Evolutionary conservation across 2,797 vertebrate genomes (phyloP), one percentile per base, ranked within the genome.

Genomic region (Lacerta bilineata): DNA sequence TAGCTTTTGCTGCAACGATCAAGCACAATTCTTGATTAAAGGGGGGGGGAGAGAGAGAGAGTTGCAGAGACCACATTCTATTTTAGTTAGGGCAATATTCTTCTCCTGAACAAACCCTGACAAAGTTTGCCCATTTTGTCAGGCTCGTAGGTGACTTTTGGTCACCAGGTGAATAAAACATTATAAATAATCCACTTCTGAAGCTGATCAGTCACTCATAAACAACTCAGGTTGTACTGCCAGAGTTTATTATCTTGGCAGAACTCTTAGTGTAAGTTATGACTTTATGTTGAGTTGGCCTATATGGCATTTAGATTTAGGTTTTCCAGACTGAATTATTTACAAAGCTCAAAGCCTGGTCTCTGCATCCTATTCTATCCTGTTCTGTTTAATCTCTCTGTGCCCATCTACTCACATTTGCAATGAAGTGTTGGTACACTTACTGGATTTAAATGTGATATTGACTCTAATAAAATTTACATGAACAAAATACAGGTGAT

Each of bases 391-490:
- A 88, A 41, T 79, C 50, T 79, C 66, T 79, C 74, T 59, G 25
- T 79, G 64, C 17, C 75, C 82, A 78, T 79, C 87, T 88, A 46
- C 36, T 59, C 61, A 36, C 36, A 69, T 72, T 20, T 27, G 61
- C 66, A 55, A 13, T 66, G 64, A 76, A 77, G 39, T 23, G 27
- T 23, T 85, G 86, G 10, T 6, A 39, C 90, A 5, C 11, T 88
- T 88, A 80, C 59, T 80, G 18, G 29, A 77, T 27, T 78, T 15
- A 84, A 71, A 76, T 77, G 80, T 72, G 76, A 83, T 82, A 43
- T 82, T n/a, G 2, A 15, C 83, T 89, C 55, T 90, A 90, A 90
- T 84, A n/a, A 95, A 95, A 94, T 61, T 66, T 20, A 46, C 69
- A 39, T 84, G 89, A n/a, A 50, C 80, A 78, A 46, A 76, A n/a